phyloP scores from a whole-genome alignment of 1,140 invertebrate genomes.

The Drosophila azteca region DNA sequence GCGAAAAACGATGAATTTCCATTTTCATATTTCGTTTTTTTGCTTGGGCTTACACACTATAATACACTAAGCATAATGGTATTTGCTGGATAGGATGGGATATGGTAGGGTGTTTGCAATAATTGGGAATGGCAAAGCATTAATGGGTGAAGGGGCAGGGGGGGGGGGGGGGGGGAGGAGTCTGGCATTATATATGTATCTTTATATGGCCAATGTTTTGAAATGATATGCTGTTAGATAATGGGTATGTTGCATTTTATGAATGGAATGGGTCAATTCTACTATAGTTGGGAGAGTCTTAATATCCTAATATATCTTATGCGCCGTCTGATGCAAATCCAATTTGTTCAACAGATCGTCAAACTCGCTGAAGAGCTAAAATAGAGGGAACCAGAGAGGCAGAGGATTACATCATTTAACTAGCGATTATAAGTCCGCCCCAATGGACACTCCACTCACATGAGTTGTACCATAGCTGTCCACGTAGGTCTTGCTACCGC shows the following conservation, averaged over 20 bases:
- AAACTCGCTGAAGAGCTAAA: conserved; percentile 78
- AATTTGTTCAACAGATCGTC: conserved; percentile 77
- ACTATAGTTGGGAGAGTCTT: conserved; percentile 11
- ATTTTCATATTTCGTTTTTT: background rate
- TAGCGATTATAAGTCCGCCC: background rate
- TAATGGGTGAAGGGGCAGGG: conserved; percentile 35
- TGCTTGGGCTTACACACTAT: conserved; percentile 35
- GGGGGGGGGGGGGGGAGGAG: background rate
- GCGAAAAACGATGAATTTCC: conserved; percentile 42
- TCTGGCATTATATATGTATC: background rate
- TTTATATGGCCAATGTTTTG: conserved; percentile 39
- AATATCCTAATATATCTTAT: conserved; percentile 65
- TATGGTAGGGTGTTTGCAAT: conserved; percentile 19
- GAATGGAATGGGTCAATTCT: conserved; percentile 12
- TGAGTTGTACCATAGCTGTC: conserved; percentile 75
- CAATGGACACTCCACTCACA: conserved; percentile 45
- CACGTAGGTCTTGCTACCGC: conserved; percentile 74
- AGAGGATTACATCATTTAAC: conserved; percentile 10
- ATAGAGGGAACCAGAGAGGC: background rate
- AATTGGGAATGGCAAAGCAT: conserved; percentile 32
- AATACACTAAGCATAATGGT: conserved; percentile 19
- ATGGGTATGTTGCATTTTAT: background rate
- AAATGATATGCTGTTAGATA: conserved; percentile 46
- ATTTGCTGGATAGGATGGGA: conserved; percentile 16
- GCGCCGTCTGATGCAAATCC: conserved; percentile 59